Conservation (phyloP, 2,113 vertebrate species). For the Microtus richardsoni region DNA sequence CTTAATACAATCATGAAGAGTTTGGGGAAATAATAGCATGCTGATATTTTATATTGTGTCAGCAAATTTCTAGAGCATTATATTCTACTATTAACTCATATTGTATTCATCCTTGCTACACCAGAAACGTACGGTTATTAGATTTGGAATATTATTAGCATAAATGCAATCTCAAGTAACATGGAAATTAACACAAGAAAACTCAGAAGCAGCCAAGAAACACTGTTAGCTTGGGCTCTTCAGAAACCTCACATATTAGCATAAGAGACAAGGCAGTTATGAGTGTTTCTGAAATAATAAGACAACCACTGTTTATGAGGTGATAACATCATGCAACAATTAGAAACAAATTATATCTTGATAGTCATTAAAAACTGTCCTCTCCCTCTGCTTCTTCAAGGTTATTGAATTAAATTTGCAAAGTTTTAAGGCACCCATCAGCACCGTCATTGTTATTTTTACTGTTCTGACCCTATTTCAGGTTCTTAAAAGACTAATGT, state of each 20-base stretch:
- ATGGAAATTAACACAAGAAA: neutral
- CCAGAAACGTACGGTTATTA: constrained; percentile 55
- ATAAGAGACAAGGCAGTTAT: neutral
- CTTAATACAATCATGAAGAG: neutral
- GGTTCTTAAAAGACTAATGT: constrained; percentile 3
- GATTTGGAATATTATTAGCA: constrained; percentile 72
- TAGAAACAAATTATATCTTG: neutral
- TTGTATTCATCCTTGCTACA: neutral
- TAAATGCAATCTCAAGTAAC: constrained; percentile 54
- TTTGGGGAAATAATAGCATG: neutral
- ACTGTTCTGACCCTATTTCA: neutral
- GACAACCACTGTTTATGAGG: neutral
- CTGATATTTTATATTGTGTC: neutral
- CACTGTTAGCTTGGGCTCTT: neutral
- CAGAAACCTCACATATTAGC: neutral
- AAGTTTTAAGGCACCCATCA: neutral
- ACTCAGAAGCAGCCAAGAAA: neutral
- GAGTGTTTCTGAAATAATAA: neutral
- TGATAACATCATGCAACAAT: neutral
- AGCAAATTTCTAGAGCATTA: constrained; percentile 41
- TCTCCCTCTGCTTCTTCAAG: neutral
- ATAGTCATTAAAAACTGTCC: neutral
- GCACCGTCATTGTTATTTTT: neutral
- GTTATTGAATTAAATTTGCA: neutral
- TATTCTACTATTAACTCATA: constrained; percentile 42